Evolutionary conservation across 1,140 invertebrate species (phyloP).

Genomic region (Drosophila ohnishii): DNA sequence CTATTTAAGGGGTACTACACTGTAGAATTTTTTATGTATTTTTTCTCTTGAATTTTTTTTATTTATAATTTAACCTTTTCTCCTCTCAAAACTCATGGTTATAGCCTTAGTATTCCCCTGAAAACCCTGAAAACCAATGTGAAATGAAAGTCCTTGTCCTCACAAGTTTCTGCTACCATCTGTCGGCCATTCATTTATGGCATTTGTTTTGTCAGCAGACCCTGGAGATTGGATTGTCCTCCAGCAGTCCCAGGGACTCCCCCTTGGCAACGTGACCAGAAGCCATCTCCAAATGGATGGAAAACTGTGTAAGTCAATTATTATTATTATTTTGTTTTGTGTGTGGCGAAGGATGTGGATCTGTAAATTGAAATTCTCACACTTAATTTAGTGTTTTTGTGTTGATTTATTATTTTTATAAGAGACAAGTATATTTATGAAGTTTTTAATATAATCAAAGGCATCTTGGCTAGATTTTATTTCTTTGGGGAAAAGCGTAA

Average conservation of each 20-base stretch:
- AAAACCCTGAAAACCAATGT: slow-evolving; percentile 20
- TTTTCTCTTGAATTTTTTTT: too few species aligned
- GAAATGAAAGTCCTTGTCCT: slow-evolving; percentile 5
- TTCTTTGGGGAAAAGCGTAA: not conserved
- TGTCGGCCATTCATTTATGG: slow-evolving; percentile 71
- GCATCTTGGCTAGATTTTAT: not conserved
- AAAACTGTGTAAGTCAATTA: slow-evolving; percentile 72
- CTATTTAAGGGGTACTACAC: too few species aligned
- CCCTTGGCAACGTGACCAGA: slow-evolving; percentile 64
- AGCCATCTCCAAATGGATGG: slow-evolving; percentile 30
- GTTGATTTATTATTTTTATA: slow-evolving; percentile 3
- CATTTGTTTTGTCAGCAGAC: slow-evolving; percentile 74
- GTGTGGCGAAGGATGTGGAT: not conserved
- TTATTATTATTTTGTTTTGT: slow-evolving; percentile 63
- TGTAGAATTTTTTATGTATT: too few species aligned
- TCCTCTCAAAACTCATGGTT: not conserved
- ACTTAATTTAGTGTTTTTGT: not conserved
- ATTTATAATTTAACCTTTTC: not conserved
- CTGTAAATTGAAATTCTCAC: slow-evolving; percentile 45
- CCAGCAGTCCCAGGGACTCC: slow-evolving; percentile 5
- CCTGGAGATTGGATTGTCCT: slow-evolving; percentile 72
- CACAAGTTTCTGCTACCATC: slow-evolving; percentile 59
- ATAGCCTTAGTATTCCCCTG: not conserved
- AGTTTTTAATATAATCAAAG: not conserved
- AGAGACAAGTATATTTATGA: not conserved